Conservation (phyloP, 2,797 vertebrate species). For the Buceros bicornis region DNA sequence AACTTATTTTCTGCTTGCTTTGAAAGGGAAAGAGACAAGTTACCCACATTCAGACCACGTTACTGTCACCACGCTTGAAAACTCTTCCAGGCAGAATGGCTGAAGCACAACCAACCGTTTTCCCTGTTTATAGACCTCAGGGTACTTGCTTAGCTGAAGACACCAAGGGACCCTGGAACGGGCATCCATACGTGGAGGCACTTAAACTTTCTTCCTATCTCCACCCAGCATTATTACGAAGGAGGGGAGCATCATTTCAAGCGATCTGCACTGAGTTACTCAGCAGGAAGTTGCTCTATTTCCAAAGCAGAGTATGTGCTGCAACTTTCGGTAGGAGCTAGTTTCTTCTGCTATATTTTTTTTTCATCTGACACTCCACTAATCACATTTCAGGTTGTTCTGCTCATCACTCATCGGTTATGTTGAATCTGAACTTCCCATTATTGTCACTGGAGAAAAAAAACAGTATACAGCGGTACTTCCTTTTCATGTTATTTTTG, state of each 20-base stretch:
- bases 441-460: neutral
- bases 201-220: neutral
- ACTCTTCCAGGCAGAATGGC: neutral
- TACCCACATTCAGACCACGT: neutral
- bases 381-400: neutral
- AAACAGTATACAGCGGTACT: neutral
- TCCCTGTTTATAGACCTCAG: neutral
- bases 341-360: neutral
- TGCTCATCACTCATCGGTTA: neutral
- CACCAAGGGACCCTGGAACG: neutral
- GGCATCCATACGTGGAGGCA: fast-evolving
- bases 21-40: neutral
- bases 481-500: neutral
- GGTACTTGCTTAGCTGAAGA: neutral
- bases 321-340: neutral
- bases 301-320: neutral
- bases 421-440: neutral
- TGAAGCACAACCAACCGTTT: fast-evolving
- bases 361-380: neutral
- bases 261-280: neutral
- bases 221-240: neutral
- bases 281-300: neutral
- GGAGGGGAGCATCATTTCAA: neutral
- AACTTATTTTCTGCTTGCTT: neutral
- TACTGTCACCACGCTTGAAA: neutral